Evolutionary conservation across 2,888 invertebrate species (phyloP).

Genomic region (Urechis unicinctus): DNA sequence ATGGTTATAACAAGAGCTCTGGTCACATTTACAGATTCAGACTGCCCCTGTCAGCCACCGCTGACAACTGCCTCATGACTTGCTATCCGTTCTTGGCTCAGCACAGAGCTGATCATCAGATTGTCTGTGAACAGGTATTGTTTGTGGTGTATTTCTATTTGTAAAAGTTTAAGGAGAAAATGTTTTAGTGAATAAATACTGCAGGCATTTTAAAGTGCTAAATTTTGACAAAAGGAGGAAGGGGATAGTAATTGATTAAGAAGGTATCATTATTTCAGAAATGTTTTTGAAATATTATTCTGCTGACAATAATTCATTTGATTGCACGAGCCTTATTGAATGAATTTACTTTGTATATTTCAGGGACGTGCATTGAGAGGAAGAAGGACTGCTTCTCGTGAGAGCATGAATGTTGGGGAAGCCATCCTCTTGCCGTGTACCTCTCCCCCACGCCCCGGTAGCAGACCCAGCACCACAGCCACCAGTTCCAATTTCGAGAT

Average conservation of each 20-base stretch:
- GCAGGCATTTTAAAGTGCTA: too few relatives aligned
- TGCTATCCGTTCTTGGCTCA: constrained; percentile 48
- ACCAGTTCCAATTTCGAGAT: constrained; percentile 48
- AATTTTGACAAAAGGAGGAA: too few relatives aligned
- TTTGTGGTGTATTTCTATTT: too few relatives aligned
- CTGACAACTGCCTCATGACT: constrained; percentile 49
- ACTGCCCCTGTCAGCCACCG: constrained; percentile 43
- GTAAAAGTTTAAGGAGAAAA: not conserved
- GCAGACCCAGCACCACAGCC: constrained; percentile 43
- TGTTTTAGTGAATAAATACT: too few relatives aligned
- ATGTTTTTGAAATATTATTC: too few relatives aligned
- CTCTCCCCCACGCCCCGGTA: constrained; percentile 26
- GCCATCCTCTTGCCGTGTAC: constrained; percentile 38
- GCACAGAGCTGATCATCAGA: constrained; percentile 47
- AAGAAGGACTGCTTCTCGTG: constrained; percentile 23
- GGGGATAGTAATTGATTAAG: too few relatives aligned
- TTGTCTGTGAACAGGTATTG: constrained; percentile 47
- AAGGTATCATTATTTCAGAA: too few relatives aligned
- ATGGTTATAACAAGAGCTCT: too few relatives aligned
- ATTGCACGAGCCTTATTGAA: too few relatives aligned
- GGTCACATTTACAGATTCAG: constrained; percentile 38
- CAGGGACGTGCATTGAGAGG: constrained; percentile 39
- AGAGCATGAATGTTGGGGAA: constrained; percentile 25
- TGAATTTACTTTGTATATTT: too few relatives aligned
- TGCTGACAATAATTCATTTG: too few relatives aligned